A percentile compares a stretch with the other conserved stretches of the same genome.
Conservation (phyloP, 2,113 vertebrate species). For the Oreochromis spilurus region DNA sequence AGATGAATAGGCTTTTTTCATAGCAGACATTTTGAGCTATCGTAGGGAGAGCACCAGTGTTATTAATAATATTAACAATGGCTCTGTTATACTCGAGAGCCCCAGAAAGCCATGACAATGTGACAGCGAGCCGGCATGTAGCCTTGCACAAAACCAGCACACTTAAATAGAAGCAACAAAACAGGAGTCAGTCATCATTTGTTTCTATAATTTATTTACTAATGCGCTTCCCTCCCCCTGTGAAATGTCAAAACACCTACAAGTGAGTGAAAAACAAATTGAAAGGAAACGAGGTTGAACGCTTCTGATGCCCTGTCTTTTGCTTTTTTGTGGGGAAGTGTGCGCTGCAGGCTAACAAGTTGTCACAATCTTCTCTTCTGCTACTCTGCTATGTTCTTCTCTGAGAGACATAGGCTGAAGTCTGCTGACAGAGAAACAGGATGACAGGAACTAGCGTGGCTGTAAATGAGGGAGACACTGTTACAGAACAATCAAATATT, state of each 20-base stretch:
- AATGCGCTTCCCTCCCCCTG: not conserved
- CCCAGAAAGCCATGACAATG: not conserved
- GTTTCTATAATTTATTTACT: not conserved
- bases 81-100: not conserved
- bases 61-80: not conserved
- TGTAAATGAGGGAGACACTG: not conserved
- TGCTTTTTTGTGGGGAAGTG: not conserved
- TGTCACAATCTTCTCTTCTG: not conserved
- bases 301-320: not conserved
- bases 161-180: not conserved
- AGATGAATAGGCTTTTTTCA: not conserved
- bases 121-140: not conserved
- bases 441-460: not conserved
- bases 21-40: not conserved
- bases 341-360: not conserved
- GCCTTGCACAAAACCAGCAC: fast-evolving
- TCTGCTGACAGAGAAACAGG: fast-evolving
- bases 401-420: not conserved
- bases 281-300: not conserved
- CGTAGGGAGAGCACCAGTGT: not conserved
- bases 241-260: not conserved
- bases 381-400: not conserved
- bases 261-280: not conserved
- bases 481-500: not conserved
- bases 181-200: not conserved